Base-by-base conservation (phyloP, 2,888 invertebrate species). In the Chelonus formosanus region DNA sequence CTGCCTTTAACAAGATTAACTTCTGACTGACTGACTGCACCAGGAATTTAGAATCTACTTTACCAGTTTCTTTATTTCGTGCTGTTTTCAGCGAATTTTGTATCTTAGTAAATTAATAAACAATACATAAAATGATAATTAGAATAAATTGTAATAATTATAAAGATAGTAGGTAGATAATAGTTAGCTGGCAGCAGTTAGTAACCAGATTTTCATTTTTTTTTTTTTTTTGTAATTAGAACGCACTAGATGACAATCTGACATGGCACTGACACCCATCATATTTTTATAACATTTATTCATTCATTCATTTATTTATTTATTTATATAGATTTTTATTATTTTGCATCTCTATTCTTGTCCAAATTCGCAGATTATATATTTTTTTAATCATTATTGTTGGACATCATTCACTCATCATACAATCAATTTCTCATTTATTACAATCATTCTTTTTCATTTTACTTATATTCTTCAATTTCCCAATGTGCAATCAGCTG, bases 401-500 rank as follows among this genome's bases (percentile, higher is more conserved):
- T 67, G 62, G 65, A 20, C 20, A 20, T 20, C 20, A 20, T 20
- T 20, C 20, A 20, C 20, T 20, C 20, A 20, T 20, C 20, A 20
- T 20, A 20, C 20, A 20, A 20, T 20, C 20, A 20, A 20, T 20
- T 20, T 20, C 20, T 20, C 20, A 20, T 20, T 1, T 20, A 20
- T 20, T 20, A 20, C 20, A 20, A 20, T 20, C 20, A 20, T 20
- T 20, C 20, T 20, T 20, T 20, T 20, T 20, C 20, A 20, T 20
- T 20, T 59, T 64, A 65, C 59, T 67, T 68, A 67, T 67, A 63
- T 65, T 71, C 73, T 73, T 20, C 20, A 20, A 76, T 77, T 80
- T 77, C 78, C 76, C 78, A 75, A 78, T 78, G 81, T 80, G 80
- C 81, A 83, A 82, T 83, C 84, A 84, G 82, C 82, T 83, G 84